Conservation (phyloP, 2,888 invertebrate species). For the Spodoptera picta region DNA sequence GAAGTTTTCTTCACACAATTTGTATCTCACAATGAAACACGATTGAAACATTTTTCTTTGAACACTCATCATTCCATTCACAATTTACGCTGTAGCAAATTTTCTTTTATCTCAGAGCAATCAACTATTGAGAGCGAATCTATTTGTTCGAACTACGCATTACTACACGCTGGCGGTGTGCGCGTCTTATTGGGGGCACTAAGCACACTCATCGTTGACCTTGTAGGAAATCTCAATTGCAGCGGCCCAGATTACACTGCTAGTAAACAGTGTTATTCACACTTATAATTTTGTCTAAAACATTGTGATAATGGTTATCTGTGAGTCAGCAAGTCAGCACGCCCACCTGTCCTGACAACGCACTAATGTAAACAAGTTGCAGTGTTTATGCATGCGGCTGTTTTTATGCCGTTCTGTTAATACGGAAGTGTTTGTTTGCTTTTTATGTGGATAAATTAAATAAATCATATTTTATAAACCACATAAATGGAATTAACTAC, state of each 20-base stretch:
- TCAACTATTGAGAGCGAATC: constrained; percentile 22
- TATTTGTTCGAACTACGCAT: constrained; percentile 35
- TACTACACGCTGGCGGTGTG: constrained; percentile 22
- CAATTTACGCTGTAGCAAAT: constrained; percentile 9
- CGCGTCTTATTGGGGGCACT: constrained; percentile 33
- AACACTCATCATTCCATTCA: constrained; percentile 9
- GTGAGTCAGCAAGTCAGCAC: constrained; percentile 68
- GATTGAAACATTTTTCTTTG: constrained; percentile 17
- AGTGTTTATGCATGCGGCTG: constrained; percentile 21
- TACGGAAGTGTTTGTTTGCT: neutral
- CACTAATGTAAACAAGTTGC: constrained; percentile 42
- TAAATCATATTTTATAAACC: constrained; percentile 11
- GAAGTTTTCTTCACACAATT: constrained; percentile 14
- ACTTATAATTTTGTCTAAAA: constrained; percentile 57
- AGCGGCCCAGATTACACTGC: constrained; percentile 62
- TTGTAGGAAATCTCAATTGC: constrained; percentile 63
- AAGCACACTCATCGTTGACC: constrained; percentile 59
- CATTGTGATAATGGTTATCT: constrained; percentile 63
- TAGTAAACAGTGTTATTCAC: constrained; percentile 63
- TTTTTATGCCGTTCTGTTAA: constrained; percentile 17
- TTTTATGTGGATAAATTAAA: constrained; percentile 10
- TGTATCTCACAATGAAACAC: constrained; percentile 6
- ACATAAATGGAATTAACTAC: no score
- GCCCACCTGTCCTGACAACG: constrained; percentile 63
- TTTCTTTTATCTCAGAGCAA: constrained; percentile 14